These are phyloP conservation scores for Coendou prehensilis DNA, from an alignment of 2,797 vertebrate genomes.

Conservation along the genomic window DNA sequence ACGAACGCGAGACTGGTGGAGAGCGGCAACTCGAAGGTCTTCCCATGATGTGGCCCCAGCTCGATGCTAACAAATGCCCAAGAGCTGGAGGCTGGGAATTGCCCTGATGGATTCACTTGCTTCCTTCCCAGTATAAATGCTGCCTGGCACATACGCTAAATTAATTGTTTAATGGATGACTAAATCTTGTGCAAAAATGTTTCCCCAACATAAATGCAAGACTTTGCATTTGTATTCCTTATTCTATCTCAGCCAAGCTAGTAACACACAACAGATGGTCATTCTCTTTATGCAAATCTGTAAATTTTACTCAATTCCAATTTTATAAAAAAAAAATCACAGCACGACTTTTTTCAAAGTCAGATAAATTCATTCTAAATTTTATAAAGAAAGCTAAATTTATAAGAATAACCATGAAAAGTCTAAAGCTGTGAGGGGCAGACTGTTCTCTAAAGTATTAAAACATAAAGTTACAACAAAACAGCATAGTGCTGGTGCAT, in stretches of 20 bases:
- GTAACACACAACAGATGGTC: slow-evolving; percentile 61
- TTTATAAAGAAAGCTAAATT: slow-evolving; percentile 42
- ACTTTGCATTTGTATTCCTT: slow-evolving; percentile 43
- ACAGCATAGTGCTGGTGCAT: not conserved
- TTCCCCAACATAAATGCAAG: slow-evolving; percentile 55
- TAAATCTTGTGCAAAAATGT: slow-evolving; percentile 52
- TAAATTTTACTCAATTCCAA: slow-evolving; percentile 63
- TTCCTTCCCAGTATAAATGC: slow-evolving; percentile 24
- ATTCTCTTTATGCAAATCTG: slow-evolving; percentile 64
- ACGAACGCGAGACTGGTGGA: not conserved
- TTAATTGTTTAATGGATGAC: slow-evolving; percentile 42
- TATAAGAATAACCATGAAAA: slow-evolving; percentile 24
- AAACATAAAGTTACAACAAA: slow-evolving; percentile 30
- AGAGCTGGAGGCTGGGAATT: not conserved
- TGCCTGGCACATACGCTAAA: slow-evolving; percentile 13
- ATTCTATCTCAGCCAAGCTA: not conserved
- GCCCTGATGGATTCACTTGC: not conserved
- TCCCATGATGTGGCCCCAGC: not conserved
- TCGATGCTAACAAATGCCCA: not conserved
- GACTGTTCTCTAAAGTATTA: slow-evolving; percentile 7
- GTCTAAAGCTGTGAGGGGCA: not conserved
- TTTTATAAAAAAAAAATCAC: not conserved
- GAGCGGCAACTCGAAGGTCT: slow-evolving; percentile 3
- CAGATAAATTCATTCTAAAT: slow-evolving; percentile 62
- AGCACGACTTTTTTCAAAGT: slow-evolving; percentile 1